phyloP scores from a whole-genome alignment of 2,797 vertebrate species.

The Hypotaenidia okinawae region DNA sequence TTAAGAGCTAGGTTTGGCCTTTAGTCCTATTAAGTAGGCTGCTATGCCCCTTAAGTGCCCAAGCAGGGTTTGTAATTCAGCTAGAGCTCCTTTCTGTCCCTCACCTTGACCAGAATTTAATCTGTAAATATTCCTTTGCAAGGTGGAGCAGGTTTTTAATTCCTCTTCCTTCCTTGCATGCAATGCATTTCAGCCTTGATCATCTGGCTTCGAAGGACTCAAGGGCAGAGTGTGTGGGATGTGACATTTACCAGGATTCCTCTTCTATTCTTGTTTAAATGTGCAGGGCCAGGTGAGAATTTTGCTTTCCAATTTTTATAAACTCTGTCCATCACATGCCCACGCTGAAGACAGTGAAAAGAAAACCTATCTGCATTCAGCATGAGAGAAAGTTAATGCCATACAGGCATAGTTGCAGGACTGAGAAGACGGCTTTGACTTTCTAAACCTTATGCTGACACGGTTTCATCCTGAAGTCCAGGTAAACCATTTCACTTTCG shows the following conservation, averaged over 20 bases:
- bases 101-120: conserved; percentile 5
- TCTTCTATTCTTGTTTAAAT: not conserved
- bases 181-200: conserved; percentile 15
- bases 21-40: not conserved
- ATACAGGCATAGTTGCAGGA: not conserved
- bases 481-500: not conserved
- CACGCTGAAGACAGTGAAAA: not conserved
- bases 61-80: not conserved
- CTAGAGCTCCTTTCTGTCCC: not conserved
- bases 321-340: not conserved
- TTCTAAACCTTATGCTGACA: not conserved
- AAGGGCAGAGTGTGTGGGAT: conserved; percentile 27
- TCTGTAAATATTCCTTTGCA: not conserved
- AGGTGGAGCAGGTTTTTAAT: not conserved
- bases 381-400: not conserved
- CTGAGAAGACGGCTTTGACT: not conserved
- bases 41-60: not conserved
- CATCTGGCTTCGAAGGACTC: not conserved
- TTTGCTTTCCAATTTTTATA: not conserved
- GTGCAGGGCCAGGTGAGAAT: not conserved
- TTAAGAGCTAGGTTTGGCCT: not conserved
- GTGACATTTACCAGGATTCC: conserved; percentile 25
- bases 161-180: conserved; percentile 11
- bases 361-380: not conserved
- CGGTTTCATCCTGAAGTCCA: not conserved